Percentiles rank a stretch among this genome's conserved stretches.
phyloP scores from a whole-genome alignment of 2,113 vertebrate species.

The Osmerus eperlanus region DNA sequence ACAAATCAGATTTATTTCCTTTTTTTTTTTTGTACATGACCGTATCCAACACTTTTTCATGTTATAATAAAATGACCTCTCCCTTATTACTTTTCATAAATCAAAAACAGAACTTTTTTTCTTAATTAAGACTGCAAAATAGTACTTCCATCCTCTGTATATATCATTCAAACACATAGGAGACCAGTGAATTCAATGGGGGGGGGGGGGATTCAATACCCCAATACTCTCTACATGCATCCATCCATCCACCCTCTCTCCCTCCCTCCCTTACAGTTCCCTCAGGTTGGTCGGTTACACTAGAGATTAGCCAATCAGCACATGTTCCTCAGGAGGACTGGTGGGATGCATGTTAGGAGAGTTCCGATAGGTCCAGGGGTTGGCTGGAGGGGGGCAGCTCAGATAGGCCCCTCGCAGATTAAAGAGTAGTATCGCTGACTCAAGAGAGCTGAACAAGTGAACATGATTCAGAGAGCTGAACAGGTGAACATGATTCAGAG shows the following conservation, averaged over 20 bases:
- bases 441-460: conserved; percentile 14
- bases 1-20: conserved; percentile 77
- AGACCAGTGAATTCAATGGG: conserved; percentile 51
- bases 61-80: conserved; percentile 72
- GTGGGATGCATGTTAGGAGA: too few species aligned
- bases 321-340: too few species aligned
- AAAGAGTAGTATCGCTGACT: too few species aligned
- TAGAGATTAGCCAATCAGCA: too few species aligned
- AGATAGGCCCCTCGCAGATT: too few species aligned
- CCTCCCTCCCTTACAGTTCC: too few species aligned
- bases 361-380: too few species aligned
- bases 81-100: conserved; percentile 67
- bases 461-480: conserved; percentile 43
- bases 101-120: conserved; percentile 52
- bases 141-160: conserved; percentile 66
- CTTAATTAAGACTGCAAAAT: conserved; percentile 76
- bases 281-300: too few species aligned
- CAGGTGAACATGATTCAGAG: conserved; percentile 20
- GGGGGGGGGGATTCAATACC: conserved; percentile 18
- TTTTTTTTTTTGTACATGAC: conserved; percentile 61
- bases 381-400: too few species aligned
- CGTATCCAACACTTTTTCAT: conserved; percentile 72
- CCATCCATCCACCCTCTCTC: too few species aligned
- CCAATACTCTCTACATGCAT: too few species aligned
- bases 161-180: conserved; percentile 69